Evolutionary conservation across 37 sponge, comb jelly and placozoan species (phyloP), one percentile per base, ranked within the genome.

Genomic region (Beroe forskalii): DNA sequence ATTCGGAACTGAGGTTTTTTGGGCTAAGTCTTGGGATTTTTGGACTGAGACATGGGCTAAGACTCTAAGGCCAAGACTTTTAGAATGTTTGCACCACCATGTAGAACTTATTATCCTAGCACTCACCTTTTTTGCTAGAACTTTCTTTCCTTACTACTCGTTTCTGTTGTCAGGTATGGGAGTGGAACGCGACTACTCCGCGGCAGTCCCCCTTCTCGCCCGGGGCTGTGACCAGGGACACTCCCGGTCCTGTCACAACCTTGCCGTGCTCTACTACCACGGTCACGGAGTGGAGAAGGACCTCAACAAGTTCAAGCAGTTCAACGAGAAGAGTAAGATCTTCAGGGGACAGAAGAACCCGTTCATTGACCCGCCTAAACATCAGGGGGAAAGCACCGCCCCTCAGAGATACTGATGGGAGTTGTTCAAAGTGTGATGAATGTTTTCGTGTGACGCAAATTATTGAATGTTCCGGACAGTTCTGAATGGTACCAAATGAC

Each of bases 241-340:
- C 31, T 23, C 37, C 55, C 43, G 86, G 12, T 80, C 86, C 17
- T 80, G 86, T 44, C 86, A 80, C 55, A 80, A 80, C 55, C 86
- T 80, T 25, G 86, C 38, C 3, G 86, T 80, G 12, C 48, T 80
- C 17, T 80, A 80, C 30, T 80, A 80, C 86, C 86, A 80, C 24
- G 86, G 86, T 6, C 22, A 80, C 2, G 86, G 86, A 9, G 86
- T 80, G 48, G 86, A 80, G 25, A 80, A 80, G 28, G 31, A 80
- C 35, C 86, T 80, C n/a, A 24, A 80, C 86, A 80, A 80, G 86
- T 80, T 80, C 40, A 80, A 80, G 27, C 30, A 38, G 43, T 80
- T 28, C 48, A 80, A 44, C 55, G 86, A 80, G 55, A 41, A 44
- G 30, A 37, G 38, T 27, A 35, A 80, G 55, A 80, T 80, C 40